phyloP scores from a whole-genome alignment of 1,140 invertebrate genomes.

The Pseudachorutes palmiensis region DNA sequence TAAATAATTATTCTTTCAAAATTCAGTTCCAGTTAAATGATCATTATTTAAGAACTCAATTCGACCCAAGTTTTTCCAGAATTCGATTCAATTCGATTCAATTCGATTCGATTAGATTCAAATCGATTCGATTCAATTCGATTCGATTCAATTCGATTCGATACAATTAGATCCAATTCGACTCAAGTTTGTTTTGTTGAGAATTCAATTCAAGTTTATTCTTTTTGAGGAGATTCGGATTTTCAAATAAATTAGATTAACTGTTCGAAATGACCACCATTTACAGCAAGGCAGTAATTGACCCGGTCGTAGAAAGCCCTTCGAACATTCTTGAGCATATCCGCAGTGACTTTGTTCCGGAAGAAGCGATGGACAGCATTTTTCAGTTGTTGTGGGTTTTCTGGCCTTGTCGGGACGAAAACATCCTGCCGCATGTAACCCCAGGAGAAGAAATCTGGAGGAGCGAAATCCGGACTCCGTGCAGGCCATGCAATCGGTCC shows the following conservation, averaged over 20 bases:
- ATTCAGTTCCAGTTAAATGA: too few relatives aligned
- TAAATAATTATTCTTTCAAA: too few relatives aligned
- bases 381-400: background rate
- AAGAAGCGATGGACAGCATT: background rate
- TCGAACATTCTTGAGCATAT: background rate
- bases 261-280: constrained; percentile 3
- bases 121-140: too few relatives aligned
- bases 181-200: too few relatives aligned
- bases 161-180: too few relatives aligned
- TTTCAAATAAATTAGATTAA: constrained; percentile 5
- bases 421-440: constrained; percentile 42
- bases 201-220: too few relatives aligned
- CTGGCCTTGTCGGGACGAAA: constrained; percentile 20
- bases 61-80: too few relatives aligned
- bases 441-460: constrained; percentile 45
- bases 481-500: constrained; percentile 43
- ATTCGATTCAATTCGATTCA: too few relatives aligned
- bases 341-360: background rate
- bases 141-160: too few relatives aligned
- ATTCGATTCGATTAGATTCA: too few relatives aligned
- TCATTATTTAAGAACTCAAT: too few relatives aligned
- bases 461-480: constrained; percentile 44
- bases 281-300: background rate
- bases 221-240: too few relatives aligned
- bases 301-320: background rate